A percentile compares a stretch with the other conserved stretches of the same genome.
Conservation (phyloP, 1,140 invertebrate genomes). For the Zaprionus nigranus region DNA sequence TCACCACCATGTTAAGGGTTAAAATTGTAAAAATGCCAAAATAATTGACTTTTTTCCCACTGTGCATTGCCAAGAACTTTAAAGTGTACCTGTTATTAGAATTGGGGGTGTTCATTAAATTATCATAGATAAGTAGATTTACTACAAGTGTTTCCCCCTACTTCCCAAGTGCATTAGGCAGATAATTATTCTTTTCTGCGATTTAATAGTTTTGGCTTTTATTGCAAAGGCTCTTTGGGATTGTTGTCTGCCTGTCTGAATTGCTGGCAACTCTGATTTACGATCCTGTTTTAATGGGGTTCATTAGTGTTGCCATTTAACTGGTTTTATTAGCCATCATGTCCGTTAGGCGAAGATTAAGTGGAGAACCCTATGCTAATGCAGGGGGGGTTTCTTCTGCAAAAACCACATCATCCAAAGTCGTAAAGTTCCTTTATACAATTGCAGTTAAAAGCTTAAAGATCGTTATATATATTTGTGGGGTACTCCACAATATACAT, state of each 20-base stretch:
- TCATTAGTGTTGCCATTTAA: conserved; percentile 7
- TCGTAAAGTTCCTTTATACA: background rate
- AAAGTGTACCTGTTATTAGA: too few relatives aligned
- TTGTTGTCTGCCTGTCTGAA: background rate
- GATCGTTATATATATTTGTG: background rate
- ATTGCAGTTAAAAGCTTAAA: background rate
- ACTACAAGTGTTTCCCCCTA: background rate
- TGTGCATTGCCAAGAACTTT: too few relatives aligned
- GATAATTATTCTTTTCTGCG: background rate
- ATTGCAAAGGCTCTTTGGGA: background rate
- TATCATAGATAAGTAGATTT: background rate
- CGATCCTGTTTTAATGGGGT: conserved; percentile 1
- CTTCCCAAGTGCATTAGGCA: background rate
- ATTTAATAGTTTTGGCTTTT: background rate
- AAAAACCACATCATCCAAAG: background rate
- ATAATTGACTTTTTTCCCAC: too few relatives aligned
- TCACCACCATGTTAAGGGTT: too few relatives aligned
- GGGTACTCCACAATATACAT: background rate
- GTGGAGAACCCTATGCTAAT: background rate
- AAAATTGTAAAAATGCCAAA: too few relatives aligned
- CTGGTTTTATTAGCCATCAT: conserved; percentile 2
- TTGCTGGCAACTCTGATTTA: conserved; percentile 7
- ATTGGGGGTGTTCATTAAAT: background rate
- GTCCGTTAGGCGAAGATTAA: background rate
- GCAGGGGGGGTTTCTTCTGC: background rate